Evolutionary conservation across 2,888 invertebrate genomes (phyloP), one percentile per base, ranked within the genome.

Genomic region (Phorcus lineatus): DNA sequence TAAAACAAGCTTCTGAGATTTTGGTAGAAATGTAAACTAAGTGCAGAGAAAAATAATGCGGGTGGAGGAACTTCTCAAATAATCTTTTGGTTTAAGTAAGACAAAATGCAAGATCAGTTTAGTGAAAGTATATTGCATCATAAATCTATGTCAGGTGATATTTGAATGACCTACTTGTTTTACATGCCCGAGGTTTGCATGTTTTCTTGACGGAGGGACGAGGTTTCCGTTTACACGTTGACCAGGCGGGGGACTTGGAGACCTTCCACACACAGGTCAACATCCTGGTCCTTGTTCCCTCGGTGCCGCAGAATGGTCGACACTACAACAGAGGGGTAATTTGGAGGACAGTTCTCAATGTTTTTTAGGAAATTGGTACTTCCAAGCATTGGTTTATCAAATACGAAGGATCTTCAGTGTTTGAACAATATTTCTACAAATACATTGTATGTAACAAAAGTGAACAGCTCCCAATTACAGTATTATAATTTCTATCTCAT

Each of bases 251-350:
- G 36, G 80, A 80, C 19, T 82, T 84, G 11, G 85, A 86, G 2
- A 82, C 78, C 67, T 82, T 81, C 90, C 90, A 90, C 2, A 88
- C 84, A 84, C 90, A 90, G 0, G 84, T 85, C 22, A 90, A 28
- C 31, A 86, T 85, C 52, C 90, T 79, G 2, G 82, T 81, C 82
- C 86, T 88, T 47, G 81, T 78, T 3, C 90, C 88, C 22, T 78
- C 78, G 6, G 67, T 36, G 0, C 85, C 85, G 81, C 90, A 90
- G 24, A 79, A 81, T 7, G 89, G 88, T 1, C 78, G 83, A 79
- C 90, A 90, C 90, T 90, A 81, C 55, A 85, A 84, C 16, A 78
- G 9, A 77, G 28, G 62, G 17, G 40, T 2, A 19, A 54, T 3
- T 22, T 74, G 47, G 2, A 19, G 74, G 47, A 47, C 36, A 4